Evolutionary conservation across 2,113 vertebrate genomes (phyloP), one percentile per base, ranked within the genome.

Genomic region (Syngnathus typhle): DNA sequence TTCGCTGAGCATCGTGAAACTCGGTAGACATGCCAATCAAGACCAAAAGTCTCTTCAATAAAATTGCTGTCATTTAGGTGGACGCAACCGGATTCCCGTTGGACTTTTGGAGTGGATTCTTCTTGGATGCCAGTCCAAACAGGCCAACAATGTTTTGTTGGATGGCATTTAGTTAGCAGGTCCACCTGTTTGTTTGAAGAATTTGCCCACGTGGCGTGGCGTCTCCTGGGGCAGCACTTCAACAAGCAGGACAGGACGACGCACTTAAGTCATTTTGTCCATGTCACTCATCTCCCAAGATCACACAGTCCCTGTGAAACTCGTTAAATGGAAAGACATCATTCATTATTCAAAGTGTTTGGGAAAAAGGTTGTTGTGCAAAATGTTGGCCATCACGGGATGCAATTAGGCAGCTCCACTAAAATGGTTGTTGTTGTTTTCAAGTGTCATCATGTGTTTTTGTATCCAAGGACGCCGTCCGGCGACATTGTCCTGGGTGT

Each of bases 341-440:
- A 81, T 81, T 68, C 68, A 73, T 73, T 77, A 84, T 81, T 68
- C 37, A 81, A 52, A 21, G 15, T 71, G 66, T 55, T 69, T 69
- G 51, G 9, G 19, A 21, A 23, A 11, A 18, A 18, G 1, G 4
- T 16, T 46, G 15, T 46, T 4, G 49, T 7, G 49, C 16, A 18
- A 51, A 9, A n/a, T 4, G 51, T n/a, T 54, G 51, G n/a, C 9
- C 51, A 54, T 54, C n/a, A 11, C 2, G 51, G n/a, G 51, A 54
- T 54, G 51, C n/a, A 23, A 3, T 54, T 54, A 54, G 2, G 10
- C 51, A 21, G 10, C 9, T 54, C 4, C 19, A 54, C 51, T 6
- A 2, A 19, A 54, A 9, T 3, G 11, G 19, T 54, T 23, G 27
- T 32, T 23, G 27, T 32, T 32, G 27, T 54, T 23, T 23, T 4